A percentile compares a stretch with the other conserved stretches of the same genome.
These are phyloP conservation scores for Pseudoatta argentina DNA, from an alignment of 1,140 invertebrate species.

Conservation along the genomic window DNA sequence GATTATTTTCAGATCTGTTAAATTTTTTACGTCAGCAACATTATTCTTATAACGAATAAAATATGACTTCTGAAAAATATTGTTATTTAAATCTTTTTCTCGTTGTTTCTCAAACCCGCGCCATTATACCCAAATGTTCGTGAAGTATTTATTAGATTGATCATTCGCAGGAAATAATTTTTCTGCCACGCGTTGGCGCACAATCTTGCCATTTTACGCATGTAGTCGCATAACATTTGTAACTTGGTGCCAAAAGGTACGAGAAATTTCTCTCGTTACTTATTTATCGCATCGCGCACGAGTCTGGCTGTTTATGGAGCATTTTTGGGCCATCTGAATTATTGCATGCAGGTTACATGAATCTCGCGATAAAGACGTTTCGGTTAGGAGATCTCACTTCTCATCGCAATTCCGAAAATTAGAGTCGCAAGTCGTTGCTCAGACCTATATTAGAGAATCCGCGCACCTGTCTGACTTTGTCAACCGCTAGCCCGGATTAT, in stretches of 20 bases:
- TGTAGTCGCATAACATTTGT: slow-evolving; percentile 31
- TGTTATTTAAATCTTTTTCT: neutral
- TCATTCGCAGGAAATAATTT: neutral
- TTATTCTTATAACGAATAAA: neutral
- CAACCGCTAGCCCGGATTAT: slow-evolving; percentile 66
- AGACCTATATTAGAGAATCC: slow-evolving; percentile 65
- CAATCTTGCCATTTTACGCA: neutral
- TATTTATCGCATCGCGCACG: slow-evolving; percentile 39
- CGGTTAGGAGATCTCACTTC: slow-evolving; percentile 54
- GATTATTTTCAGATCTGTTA: too few species aligned
- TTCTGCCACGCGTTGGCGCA: slow-evolving; percentile 38
- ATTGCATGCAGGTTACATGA: slow-evolving; percentile 34
- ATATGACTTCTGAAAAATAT: neutral
- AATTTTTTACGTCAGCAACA: too few species aligned
- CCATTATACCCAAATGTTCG: neutral
- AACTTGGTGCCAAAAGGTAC: slow-evolving; percentile 11
- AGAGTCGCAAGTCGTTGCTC: slow-evolving; percentile 47
- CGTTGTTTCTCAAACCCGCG: neutral
- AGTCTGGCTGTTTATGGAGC: slow-evolving; percentile 51
- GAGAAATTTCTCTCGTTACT: slow-evolving; percentile 62
- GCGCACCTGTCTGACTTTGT: slow-evolving; percentile 65
- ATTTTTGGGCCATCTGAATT: slow-evolving; percentile 64
- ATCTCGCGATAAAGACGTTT: slow-evolving; percentile 71
- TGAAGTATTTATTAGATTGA: neutral
- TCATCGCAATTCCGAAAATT: slow-evolving; percentile 65